Evolutionary conservation across 37 sponge, comb jelly and placozoan species (phyloP), one percentile per base, ranked within the genome.

Genomic region (Hexactinellida sp.): DNA sequence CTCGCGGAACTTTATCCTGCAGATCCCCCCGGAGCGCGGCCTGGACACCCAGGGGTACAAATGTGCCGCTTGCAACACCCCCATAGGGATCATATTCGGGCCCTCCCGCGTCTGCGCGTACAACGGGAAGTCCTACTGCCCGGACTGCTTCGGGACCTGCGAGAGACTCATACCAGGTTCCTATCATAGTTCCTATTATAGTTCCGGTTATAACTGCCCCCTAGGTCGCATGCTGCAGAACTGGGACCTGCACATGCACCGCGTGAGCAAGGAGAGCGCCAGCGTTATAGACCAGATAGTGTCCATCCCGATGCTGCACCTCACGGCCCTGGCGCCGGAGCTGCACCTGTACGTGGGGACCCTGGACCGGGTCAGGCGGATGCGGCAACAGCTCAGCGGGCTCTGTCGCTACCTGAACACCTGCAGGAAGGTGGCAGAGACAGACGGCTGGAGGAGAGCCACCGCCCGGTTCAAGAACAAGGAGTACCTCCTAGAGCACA

Each of bases 21-120:
- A 63, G 34, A 63, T 63, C 76, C 28, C 76, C 25, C 32, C 76
- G 25, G 76, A 63, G 76, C 25, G 76, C 25, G 76, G 76, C 3
- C 76, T 63, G 34, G 76, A 63, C 76, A 7, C 76, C 28, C 76
- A 63, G 76, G 76, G 76, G 76, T 63, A 63, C 76, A 63, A 63
- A 63, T 63, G 76, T n/a, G 76, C 76, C 76, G 25, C 76, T 7
- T 63, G 76, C 34, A 23, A 7, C 34, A 63, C 76, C 13, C 76
- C 76, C 76, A 63, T 63, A 7, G 76, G 76, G 76, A 63, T 63
- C 76, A 63, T 63, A 63, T 63, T 63, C 34, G 76, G 76, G 34
- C 21, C 76, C 76, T n/a, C 76, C 34, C 25, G 76, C 32, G 76
- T 63, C 19, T 63, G 76, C 34, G 76, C 76, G 3, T 63, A 63